Percentiles rank a stretch among this genome's conserved stretches.
Conservation (phyloP, 2,888 invertebrate genomes). For the Ptilodon capucinus region DNA sequence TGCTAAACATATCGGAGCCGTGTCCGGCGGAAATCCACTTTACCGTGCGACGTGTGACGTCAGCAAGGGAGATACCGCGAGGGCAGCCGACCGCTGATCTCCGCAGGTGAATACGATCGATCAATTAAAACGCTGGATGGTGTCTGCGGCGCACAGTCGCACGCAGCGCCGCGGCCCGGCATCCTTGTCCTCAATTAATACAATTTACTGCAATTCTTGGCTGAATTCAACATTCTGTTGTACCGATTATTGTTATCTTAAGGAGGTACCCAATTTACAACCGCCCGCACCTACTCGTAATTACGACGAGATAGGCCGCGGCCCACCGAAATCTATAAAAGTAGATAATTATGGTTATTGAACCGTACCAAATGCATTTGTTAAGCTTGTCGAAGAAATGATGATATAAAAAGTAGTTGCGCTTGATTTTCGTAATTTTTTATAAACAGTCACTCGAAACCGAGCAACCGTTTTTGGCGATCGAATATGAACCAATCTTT, state of each 20-base stretch:
- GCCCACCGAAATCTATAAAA: constrained; percentile 16
- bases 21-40: constrained; percentile 54
- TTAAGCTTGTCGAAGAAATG: constrained; percentile 8
- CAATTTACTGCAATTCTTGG: constrained; percentile 67
- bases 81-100: constrained; percentile 42
- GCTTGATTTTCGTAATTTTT: not conserved
- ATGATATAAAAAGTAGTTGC: constrained; percentile 2
- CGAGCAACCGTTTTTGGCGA: not conserved
- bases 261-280: constrained; percentile 22
- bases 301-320: constrained; percentile 13
- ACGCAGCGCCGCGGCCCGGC: constrained; percentile 52
- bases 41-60: constrained; percentile 40
- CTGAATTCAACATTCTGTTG: constrained; percentile 61
- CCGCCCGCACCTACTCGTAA: constrained; percentile 11
- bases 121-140: constrained; percentile 39
- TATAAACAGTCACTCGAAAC: not conserved
- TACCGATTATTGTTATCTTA: constrained; percentile 34
- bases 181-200: constrained; percentile 79
- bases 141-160: constrained; percentile 40
- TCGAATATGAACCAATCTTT: not conserved
- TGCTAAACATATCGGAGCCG: constrained; percentile 52
- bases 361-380: constrained; percentile 7
- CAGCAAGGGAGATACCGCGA: constrained; percentile 41
- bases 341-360: constrained; percentile 23
- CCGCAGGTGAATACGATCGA: constrained; percentile 57